Conservation (phyloP, 2,113 vertebrate genomes). For the Gasterosteus nipponicus region DNA sequence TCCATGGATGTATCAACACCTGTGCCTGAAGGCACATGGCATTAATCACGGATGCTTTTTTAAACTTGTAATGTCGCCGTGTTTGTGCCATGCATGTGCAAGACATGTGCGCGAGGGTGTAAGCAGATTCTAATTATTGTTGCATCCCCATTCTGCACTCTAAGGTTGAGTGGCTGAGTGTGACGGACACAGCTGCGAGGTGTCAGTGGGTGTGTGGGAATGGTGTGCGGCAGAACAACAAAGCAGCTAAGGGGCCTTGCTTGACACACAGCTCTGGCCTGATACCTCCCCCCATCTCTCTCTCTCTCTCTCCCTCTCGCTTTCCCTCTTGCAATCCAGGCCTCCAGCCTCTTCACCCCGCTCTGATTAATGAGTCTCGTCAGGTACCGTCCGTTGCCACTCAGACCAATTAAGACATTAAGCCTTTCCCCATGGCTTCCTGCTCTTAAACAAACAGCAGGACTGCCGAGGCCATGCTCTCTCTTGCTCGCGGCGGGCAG, state of each 20-base stretch:
- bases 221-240: conserved; percentile 25
- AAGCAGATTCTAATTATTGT: conserved; percentile 71
- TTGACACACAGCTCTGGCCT: conserved; percentile 41
- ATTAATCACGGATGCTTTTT: neutral
- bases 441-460: conserved; percentile 77
- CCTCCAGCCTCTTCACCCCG: conserved; percentile 62
- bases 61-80: neutral
- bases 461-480: conserved; percentile 53
- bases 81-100: conserved; percentile 20
- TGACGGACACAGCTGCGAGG: conserved; percentile 75
- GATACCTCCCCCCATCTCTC: conserved; percentile 5
- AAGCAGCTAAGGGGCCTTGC: conserved; percentile 42
- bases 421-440: conserved; percentile 62
- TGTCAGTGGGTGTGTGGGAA: conserved; percentile 55
- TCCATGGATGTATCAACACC: neutral
- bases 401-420: conserved; percentile 81
- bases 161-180: conserved; percentile 59
- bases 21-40: neutral
- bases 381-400: conserved; percentile 78
- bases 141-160: conserved; percentile 46
- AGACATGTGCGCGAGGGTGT: conserved; percentile 12
- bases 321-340: conserved; percentile 30
- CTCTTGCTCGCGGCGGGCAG: conserved; percentile 28
- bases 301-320: neutral
- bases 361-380: conserved; percentile 78